Percentiles rank a stretch among this genome's conserved stretches.
Evolutionary conservation across 2,888 invertebrate genomes (phyloP).

Genomic region (Nebria salina): DNA sequence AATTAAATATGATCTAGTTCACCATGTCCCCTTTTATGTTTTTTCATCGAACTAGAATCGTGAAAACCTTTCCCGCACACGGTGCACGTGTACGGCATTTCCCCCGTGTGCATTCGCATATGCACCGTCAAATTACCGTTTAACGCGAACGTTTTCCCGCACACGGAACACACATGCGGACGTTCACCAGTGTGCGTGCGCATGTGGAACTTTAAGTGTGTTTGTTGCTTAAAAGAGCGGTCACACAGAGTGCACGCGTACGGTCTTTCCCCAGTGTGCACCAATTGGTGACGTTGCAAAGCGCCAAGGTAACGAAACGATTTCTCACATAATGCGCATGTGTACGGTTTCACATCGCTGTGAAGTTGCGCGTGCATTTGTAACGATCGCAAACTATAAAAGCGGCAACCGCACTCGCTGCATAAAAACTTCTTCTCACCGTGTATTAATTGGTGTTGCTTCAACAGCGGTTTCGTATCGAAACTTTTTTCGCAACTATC

Average conservation of each 20-base stretch:
- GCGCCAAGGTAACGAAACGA: constrained; percentile 25
- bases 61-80: constrained; percentile 8
- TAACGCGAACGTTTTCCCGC: constrained; percentile 11
- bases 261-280: constrained; percentile 34
- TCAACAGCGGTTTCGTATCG: background rate
- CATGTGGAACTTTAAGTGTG: constrained; percentile 32
- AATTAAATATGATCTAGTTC: background rate
- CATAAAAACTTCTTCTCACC: constrained; percentile 23
- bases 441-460: constrained; percentile 8
- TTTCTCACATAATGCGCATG: constrained; percentile 25
- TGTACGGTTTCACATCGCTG: constrained; percentile 23
- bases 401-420: constrained; percentile 32
- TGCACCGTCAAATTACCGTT: constrained; percentile 12
- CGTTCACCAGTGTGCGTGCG: constrained; percentile 19
- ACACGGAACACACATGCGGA: background rate
- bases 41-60: constrained; percentile 11
- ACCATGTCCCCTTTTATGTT: background rate
- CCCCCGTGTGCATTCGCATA: constrained; percentile 14
- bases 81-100: constrained; percentile 15
- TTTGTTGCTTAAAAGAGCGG: constrained; percentile 28
- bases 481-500: constrained; percentile 6
- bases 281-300: constrained; percentile 24
- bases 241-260: constrained; percentile 27
- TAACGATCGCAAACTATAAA: constrained; percentile 28
- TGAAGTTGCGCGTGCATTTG: constrained; percentile 27